Percentiles rank a stretch among this genome's conserved stretches.
Conservation (phyloP, 2,797 vertebrate species). For the Onychomys arenicola region DNA sequence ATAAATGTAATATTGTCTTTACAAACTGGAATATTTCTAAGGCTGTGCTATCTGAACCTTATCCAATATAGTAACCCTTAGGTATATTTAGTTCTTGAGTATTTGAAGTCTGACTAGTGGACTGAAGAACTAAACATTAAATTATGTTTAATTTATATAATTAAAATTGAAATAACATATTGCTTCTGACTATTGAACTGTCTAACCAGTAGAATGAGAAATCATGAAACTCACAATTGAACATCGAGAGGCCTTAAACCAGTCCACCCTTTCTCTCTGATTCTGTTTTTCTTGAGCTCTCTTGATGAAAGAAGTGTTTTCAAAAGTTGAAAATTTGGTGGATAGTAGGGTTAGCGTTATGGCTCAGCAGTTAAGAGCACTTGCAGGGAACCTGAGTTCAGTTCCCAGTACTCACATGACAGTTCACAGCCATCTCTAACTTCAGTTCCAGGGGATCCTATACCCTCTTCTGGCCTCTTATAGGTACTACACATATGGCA, state of each 20-base stretch:
- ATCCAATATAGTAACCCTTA: not conserved
- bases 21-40: not conserved
- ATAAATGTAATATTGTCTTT: not conserved
- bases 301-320: not conserved
- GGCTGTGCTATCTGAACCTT: not conserved
- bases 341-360: not conserved
- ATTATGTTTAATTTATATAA: constrained; percentile 27
- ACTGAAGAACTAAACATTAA: constrained; percentile 12
- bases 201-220: not conserved
- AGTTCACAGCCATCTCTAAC: not conserved
- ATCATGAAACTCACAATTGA: not conserved
- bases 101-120: not conserved
- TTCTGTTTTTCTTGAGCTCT: constrained; percentile 24
- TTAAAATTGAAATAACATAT: constrained; percentile 25
- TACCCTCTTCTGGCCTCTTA: not conserved
- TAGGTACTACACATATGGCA: not conserved
- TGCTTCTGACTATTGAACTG: not conserved
- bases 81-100: not conserved
- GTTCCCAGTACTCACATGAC: not conserved
- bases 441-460: not conserved
- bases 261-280: not conserved
- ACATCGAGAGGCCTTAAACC: not conserved
- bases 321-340: not conserved
- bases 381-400: not conserved
- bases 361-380: not conserved